These are phyloP conservation scores for Caenorhabditis inopinata DNA, from an alignment of 1,140 invertebrate genomes.

Conservation along the genomic window DNA sequence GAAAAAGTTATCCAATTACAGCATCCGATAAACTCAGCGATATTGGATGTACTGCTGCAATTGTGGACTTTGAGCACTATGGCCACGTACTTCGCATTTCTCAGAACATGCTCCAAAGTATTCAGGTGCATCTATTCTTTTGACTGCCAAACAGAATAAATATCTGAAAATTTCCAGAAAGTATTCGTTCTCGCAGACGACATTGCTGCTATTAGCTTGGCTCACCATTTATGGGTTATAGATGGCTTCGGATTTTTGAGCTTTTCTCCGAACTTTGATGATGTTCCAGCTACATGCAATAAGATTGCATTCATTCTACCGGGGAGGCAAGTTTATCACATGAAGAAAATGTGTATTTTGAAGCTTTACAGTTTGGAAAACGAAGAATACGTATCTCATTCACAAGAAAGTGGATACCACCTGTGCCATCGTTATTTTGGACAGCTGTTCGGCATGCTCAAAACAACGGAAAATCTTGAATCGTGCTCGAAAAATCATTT, in stretches of 20 bases:
- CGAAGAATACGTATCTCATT: neutral
- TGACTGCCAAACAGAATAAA: neutral
- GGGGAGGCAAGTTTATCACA: neutral
- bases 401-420: neutral
- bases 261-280: neutral
- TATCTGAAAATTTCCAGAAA: neutral
- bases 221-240: neutral
- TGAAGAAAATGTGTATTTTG: too few relatives aligned
- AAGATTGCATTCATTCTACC: neutral
- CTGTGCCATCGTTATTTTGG: neutral
- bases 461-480: neutral
- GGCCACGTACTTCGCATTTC: slow-evolving; percentile 12
- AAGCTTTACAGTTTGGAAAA: neutral
- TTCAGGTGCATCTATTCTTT: neutral
- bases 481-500: slow-evolving; percentile 14
- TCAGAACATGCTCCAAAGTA: neutral
- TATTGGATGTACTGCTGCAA: neutral
- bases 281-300: too few relatives aligned
- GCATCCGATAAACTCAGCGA: neutral
- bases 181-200: slow-evolving; percentile 5
- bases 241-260: slow-evolving; percentile 2
- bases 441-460: neutral
- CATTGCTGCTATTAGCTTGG: neutral
- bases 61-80: slow-evolving; percentile 12
- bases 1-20: neutral